Evolutionary conservation across 2,888 invertebrate species (phyloP).

Genomic region (Rotaria macrura): DNA sequence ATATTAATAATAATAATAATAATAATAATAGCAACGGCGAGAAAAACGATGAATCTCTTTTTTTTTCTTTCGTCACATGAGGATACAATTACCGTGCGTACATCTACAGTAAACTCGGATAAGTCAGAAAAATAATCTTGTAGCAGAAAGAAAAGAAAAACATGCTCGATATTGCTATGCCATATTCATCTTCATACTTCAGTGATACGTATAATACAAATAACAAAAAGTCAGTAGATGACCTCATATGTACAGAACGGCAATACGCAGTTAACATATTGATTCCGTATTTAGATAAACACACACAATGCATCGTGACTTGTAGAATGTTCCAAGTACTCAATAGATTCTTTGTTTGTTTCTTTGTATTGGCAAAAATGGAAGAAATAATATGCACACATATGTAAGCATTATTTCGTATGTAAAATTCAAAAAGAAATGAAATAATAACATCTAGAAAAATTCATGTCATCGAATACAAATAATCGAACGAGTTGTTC

Average conservation of each 20-base stretch:
- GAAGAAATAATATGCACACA: background rate
- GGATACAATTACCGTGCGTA: background rate
- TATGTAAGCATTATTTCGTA: background rate
- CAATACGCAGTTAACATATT: background rate
- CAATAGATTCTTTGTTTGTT: background rate
- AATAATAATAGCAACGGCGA: background rate
- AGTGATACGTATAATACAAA: background rate
- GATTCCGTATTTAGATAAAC: background rate
- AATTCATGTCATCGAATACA: background rate
- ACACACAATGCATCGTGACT: background rate
- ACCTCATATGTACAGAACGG: background rate
- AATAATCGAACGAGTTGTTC: background rate
- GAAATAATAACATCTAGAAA: background rate
- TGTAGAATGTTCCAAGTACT: background rate
- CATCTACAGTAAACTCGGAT: background rate
- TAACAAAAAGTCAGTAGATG: background rate
- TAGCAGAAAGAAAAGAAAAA: background rate
- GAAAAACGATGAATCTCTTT: background rate
- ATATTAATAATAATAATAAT: background rate
- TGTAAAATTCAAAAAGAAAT: background rate
- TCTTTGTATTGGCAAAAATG: background rate
- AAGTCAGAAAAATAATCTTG: background rate
- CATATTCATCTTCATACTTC: background rate
- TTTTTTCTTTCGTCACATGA: background rate
- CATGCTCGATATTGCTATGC: background rate